These are phyloP conservation scores for Gracilinanus agilis DNA, from an alignment of 2,113 vertebrate species.

Conservation along the genomic window DNA sequence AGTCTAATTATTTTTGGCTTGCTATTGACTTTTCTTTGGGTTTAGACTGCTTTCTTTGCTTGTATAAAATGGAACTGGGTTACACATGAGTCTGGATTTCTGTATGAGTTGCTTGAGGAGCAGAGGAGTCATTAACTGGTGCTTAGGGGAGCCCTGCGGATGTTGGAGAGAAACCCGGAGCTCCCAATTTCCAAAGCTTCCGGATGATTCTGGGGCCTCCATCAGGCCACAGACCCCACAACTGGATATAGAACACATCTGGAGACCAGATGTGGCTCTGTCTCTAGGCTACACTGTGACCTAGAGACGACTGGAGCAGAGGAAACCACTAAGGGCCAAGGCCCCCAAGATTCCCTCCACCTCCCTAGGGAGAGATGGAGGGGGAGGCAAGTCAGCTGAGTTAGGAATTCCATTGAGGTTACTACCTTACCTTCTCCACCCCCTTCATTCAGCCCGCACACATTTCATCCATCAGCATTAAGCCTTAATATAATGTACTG, in stretches of 20 bases:
- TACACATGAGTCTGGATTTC: not conserved
- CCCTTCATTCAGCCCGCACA: not conserved
- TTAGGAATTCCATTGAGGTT: not conserved
- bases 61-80: not conserved
- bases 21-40: not conserved
- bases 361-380: not conserved
- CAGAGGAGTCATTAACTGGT: not conserved
- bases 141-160: not conserved
- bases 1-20: not conserved
- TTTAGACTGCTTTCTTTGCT: not conserved
- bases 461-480: not conserved
- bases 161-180: not conserved
- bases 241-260: not conserved
- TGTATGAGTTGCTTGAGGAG: not conserved
- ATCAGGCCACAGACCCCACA: not conserved
- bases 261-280: not conserved
- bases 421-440: not conserved
- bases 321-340: not conserved
- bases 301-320: not conserved
- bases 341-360: not conserved
- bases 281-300: not conserved
- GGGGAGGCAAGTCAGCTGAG: rapidly evolving
- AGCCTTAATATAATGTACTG: not conserved
- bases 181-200: not conserved
- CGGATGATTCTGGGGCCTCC: not conserved